Conservation (phyloP, 2,888 invertebrate species). For the Rotaria sp. region DNA sequence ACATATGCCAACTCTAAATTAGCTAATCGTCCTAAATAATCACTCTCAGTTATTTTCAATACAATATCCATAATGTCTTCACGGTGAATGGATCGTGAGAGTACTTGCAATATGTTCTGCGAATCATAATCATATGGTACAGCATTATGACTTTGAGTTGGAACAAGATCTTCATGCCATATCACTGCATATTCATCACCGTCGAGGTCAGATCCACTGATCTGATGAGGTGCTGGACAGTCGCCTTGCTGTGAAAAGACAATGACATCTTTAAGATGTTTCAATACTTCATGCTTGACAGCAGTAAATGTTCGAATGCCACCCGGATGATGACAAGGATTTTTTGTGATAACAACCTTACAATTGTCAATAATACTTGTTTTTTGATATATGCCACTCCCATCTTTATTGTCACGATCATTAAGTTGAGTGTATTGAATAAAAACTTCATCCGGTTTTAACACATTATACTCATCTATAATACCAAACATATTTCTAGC, state of each 20-base stretch:
- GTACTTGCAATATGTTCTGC: too few relatives aligned
- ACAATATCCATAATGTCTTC: too few relatives aligned
- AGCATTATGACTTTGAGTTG: background rate
- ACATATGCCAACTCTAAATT: too few relatives aligned
- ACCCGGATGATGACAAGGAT: slow-evolving; percentile 26
- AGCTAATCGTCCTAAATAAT: too few relatives aligned
- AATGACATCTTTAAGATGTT: slow-evolving; percentile 16
- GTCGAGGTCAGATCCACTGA: background rate
- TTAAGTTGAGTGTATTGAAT: background rate
- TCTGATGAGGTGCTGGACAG: background rate
- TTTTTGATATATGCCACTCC: too few relatives aligned
- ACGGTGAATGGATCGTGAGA: too few relatives aligned
- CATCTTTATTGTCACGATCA: background rate
- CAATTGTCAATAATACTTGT: too few relatives aligned
- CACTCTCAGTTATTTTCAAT: too few relatives aligned
- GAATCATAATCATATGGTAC: background rate
- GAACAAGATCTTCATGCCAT: background rate
- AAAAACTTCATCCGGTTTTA: background rate
- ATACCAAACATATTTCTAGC: slow-evolving; percentile 17
- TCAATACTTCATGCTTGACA: background rate
- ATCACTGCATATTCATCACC: slow-evolving; percentile 20
- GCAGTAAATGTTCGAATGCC: background rate
- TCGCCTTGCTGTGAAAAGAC: background rate
- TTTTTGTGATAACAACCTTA: background rate
- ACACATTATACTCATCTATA: background rate